Conservation (phyloP, 2,797 vertebrate species). For the Orestias chungarensis region DNA sequence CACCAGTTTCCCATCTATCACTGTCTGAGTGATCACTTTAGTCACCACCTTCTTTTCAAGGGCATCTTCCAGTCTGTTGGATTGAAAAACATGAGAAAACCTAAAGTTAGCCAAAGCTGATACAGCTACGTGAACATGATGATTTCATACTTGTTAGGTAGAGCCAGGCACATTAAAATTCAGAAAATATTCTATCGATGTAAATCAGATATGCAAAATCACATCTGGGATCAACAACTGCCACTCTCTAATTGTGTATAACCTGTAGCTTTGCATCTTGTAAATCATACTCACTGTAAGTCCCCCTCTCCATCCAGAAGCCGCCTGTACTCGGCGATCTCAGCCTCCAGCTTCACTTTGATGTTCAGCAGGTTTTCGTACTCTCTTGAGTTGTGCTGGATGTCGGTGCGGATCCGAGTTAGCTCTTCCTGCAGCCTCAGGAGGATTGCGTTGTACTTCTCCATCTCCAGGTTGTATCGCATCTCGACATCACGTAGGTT, state of each 20-base stretch:
- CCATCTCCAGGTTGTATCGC: conserved; percentile 80
- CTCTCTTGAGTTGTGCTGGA: conserved; percentile 81
- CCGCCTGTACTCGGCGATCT: conserved; percentile 88
- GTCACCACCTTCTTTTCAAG: conserved; percentile 76
- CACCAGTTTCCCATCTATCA: conserved; percentile 86
- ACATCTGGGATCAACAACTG: conserved; percentile 5
- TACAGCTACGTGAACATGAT: neutral
- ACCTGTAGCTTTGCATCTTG: neutral
- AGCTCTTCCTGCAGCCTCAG: conserved; percentile 82
- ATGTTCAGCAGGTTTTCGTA: conserved; percentile 87
- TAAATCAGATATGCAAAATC: conserved; percentile 57
- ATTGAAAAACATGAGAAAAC: conserved; percentile 5
- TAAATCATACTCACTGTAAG: conserved; percentile 76
- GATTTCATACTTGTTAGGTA: neutral
- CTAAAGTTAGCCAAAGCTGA: neutral
- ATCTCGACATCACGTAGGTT: conserved; percentile 80
- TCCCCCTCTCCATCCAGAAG: conserved; percentile 84
- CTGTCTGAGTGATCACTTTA: conserved; percentile 81
- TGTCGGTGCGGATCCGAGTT: conserved; percentile 74
- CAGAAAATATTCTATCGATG: conserved; percentile 30
- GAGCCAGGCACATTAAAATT: neutral
- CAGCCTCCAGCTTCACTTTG: conserved; percentile 89
- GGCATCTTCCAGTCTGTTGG: conserved; percentile 81
- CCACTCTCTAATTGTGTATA: no score
- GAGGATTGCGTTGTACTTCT: conserved; percentile 78